Base-by-base conservation (phyloP, 92 coral and sea anemone genomes). In the Palythoa grandiflora region DNA sequence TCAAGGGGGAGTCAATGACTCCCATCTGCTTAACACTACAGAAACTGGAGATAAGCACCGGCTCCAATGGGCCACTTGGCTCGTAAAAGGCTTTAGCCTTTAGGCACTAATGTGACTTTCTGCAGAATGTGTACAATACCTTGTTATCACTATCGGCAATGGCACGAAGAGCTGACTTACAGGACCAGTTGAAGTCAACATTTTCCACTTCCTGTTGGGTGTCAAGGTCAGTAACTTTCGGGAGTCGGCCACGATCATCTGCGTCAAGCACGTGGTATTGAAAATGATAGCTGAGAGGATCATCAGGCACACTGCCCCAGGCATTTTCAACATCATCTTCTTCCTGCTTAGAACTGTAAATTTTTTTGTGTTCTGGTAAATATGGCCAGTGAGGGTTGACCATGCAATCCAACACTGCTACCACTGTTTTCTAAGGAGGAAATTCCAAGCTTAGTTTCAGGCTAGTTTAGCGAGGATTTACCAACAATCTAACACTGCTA, bases 341-440 rank as follows among this genome's bases (percentile, higher is more conserved):
- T 17, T 90, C 87, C 39, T 93, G 93, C 15, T 83, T 84, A 6
- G 93, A 89, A 3, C 86, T 77, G 72, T 87, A 93, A 9, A 72
- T 78, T 2, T 90, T 89, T 54, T 87, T 93, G 54, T 79, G 88
- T 79, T 92, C 93, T 9, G 98, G 96, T 38, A 95, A 91, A 81
- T 95, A 93, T 14, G 96, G 96, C 96, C 96, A 95, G 94, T 94
- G 94, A 8, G 98, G 98, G 38, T 90, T 92, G 37, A 95, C 89
- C 94, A 95, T 91, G 83, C 95, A 91, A 88, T 95, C 94, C 9
- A 95, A 77, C 17, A 95, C 91, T 6, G 98, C 98, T 7, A 94
- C 95, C 21, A 95, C 96, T 14, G 96, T 95, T 92, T 95, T 95
- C 98, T 95, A 71, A 37, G 40, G 37, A 39, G 40, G 37, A 2